Evolutionary conservation across 2,888 invertebrate species (phyloP).

Genomic region (Desoria tigrina): DNA sequence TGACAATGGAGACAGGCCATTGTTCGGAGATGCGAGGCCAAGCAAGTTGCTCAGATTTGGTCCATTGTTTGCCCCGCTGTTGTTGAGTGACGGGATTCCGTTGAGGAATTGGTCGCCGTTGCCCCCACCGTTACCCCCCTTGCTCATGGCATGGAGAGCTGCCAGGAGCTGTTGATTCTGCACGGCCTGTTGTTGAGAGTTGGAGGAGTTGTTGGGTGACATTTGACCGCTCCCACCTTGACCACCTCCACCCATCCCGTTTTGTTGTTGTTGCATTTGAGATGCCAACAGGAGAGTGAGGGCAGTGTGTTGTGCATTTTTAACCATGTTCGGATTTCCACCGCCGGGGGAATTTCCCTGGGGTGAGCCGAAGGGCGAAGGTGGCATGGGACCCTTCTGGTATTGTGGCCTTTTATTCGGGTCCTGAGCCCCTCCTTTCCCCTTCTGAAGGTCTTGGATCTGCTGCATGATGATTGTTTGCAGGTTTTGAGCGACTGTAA

Average conservation of each 20-base stretch:
- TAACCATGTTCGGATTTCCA: slow-evolving; percentile 43
- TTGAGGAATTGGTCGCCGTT: slow-evolving; percentile 46
- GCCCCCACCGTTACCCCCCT: slow-evolving; percentile 41
- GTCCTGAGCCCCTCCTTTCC: slow-evolving; percentile 43
- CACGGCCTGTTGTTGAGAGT: slow-evolving; percentile 29
- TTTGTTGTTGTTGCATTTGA: slow-evolving; percentile 54
- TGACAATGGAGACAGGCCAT: slow-evolving; percentile 26
- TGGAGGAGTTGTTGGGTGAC: slow-evolving; percentile 39
- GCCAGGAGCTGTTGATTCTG: slow-evolving; percentile 56
- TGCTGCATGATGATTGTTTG: slow-evolving; percentile 58
- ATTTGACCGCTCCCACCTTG: slow-evolving; percentile 42
- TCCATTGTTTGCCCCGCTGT: slow-evolving; percentile 37
- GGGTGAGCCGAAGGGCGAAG: slow-evolving; percentile 30
- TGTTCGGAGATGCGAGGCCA: slow-evolving; percentile 45
- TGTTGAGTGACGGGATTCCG: slow-evolving; percentile 46
- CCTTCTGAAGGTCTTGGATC: slow-evolving; percentile 57
- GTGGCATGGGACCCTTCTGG: slow-evolving; percentile 42
- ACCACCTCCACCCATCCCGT: slow-evolving; percentile 25
- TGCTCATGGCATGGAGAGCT: slow-evolving; percentile 55
- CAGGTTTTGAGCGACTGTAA: slow-evolving; percentile 58
- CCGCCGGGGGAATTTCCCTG: slow-evolving; percentile 34
- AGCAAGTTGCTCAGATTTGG: slow-evolving; percentile 50
- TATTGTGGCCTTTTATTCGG: slow-evolving; percentile 42
- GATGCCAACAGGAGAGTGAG: slow-evolving; percentile 56
- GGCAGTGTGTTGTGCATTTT: slow-evolving; percentile 56